phyloP scores from a whole-genome alignment of 2,113 vertebrate genomes.

The Nycticebus coucang region DNA sequence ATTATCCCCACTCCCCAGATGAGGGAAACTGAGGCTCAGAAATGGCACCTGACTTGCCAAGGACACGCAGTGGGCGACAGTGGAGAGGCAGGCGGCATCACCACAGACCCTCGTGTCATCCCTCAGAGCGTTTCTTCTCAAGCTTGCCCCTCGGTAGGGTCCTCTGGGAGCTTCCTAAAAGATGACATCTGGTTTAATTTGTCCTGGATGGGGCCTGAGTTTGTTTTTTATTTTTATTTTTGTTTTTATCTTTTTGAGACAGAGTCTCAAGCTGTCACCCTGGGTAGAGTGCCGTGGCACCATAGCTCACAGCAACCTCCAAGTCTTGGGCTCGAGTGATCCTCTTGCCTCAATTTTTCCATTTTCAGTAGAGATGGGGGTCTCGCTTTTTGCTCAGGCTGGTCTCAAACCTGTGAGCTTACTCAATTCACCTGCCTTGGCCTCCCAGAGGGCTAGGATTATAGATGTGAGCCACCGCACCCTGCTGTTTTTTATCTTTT shows the following conservation, averaged over 20 bases:
- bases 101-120: not conserved
- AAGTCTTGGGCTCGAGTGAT: too few relatives aligned
- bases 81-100: fast-evolving
- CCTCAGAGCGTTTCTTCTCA: not conserved
- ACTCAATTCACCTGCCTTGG: too few relatives aligned
- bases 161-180: not conserved
- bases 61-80: fast-evolving
- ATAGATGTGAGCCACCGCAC: too few relatives aligned
- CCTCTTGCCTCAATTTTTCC: too few relatives aligned
- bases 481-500: not conserved
- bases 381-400: too few relatives aligned
- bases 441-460: too few relatives aligned
- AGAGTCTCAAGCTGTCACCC: too few relatives aligned
- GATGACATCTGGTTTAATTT: not conserved
- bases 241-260: not conserved
- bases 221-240: not conserved
- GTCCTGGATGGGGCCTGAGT: not conserved
- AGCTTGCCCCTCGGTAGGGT: not conserved
- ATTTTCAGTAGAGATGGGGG: too few relatives aligned
- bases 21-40: not conserved
- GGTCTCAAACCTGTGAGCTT: too few relatives aligned
- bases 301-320: too few relatives aligned
- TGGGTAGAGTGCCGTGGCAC: too few relatives aligned
- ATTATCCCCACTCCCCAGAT: not conserved
- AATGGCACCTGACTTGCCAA: not conserved